Evolutionary conservation across 2,113 vertebrate genomes (phyloP).

Genomic region (Anhinga rufa): DNA sequence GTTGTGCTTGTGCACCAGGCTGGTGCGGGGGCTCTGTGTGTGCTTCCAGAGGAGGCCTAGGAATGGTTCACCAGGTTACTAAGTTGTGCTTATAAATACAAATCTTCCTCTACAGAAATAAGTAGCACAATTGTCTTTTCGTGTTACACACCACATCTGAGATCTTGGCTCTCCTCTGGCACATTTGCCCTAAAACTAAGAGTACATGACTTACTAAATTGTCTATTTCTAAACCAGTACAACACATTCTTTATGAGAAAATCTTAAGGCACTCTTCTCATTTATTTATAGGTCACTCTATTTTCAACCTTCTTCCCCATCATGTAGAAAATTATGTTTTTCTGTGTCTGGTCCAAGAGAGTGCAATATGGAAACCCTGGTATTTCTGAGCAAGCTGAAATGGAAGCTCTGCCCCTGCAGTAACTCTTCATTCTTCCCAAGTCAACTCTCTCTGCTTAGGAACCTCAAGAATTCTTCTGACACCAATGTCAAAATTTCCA

Average conservation of each 20-base stretch:
- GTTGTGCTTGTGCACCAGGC: background rate
- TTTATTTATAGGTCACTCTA: background rate
- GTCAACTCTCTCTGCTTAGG: background rate
- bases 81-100: background rate
- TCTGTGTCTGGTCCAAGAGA: background rate
- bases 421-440: background rate
- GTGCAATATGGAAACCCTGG: background rate
- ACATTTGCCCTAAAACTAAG: background rate
- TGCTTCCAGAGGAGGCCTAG: background rate
- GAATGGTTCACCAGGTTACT: background rate
- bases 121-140: background rate
- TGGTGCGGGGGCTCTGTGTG: fast-evolving
- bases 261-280: background rate
- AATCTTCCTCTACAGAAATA: background rate
- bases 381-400: background rate
- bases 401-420: background rate
- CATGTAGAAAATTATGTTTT: background rate
- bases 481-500: background rate
- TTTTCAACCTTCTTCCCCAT: background rate
- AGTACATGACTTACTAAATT: background rate
- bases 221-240: background rate
- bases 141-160: background rate
- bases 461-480: background rate
- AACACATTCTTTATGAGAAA: background rate
- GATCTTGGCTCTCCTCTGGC: background rate